Percentiles rank a stretch among this genome's conserved stretches.
Evolutionary conservation across 2,797 vertebrate genomes (phyloP).

Genomic region (Cercopithecus petaurista): DNA sequence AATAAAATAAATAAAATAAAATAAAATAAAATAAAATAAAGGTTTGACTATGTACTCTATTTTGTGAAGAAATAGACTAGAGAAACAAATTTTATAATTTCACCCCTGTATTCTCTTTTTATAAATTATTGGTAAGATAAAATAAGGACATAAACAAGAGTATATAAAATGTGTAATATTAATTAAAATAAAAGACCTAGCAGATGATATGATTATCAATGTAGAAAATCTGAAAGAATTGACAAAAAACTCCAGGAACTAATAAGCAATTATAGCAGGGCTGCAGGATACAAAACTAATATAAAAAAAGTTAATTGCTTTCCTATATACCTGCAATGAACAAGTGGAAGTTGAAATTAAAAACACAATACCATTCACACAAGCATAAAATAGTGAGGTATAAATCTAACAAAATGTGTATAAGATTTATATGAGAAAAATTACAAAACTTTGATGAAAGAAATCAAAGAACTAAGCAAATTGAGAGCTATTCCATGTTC

Average conservation of each 20-base stretch:
- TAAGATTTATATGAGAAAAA: not conserved
- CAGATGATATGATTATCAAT: not conserved
- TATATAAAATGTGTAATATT: not conserved
- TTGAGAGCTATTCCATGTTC: not conserved
- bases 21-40: not conserved
- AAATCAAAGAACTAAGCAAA: not conserved
- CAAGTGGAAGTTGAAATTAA: not conserved
- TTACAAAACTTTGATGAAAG: not conserved
- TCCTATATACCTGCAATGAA: not conserved
- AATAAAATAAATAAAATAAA: no score
- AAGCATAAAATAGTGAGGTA: not conserved
- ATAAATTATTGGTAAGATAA: slow-evolving; percentile 16
- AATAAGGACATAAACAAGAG: not conserved
- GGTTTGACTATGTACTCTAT: not conserved
- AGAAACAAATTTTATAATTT: not conserved
- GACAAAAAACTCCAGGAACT: not conserved
- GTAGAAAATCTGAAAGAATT: not conserved
- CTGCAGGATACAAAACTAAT: not conserved
- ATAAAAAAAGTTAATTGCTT: not conserved
- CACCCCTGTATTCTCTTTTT: not conserved
- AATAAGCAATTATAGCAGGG: not conserved
- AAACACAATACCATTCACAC: not conserved
- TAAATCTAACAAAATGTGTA: not conserved
- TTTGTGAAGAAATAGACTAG: not conserved
- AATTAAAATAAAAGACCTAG: not conserved